Percentiles rank a stretch among this genome's conserved stretches.
Evolutionary conservation across 2,797 vertebrate genomes (phyloP).

Genomic region (Pipistrellus pygmaeus): DNA sequence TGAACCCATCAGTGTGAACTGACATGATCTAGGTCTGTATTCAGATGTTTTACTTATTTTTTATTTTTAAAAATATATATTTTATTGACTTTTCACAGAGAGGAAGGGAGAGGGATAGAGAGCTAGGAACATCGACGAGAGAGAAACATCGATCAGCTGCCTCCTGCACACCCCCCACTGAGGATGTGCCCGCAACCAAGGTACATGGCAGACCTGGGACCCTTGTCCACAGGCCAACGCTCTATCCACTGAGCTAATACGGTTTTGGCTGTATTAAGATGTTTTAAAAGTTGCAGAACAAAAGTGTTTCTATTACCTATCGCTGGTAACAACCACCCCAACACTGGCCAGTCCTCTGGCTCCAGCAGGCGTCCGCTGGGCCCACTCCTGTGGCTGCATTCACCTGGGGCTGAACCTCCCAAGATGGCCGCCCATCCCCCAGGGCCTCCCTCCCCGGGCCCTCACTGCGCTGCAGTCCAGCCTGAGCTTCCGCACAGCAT

Average conservation of each 20-base stretch:
- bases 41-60: background rate
- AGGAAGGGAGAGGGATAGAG: too few species aligned
- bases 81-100: too few species aligned
- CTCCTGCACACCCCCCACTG: too few species aligned
- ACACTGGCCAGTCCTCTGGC: background rate
- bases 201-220: too few species aligned
- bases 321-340: background rate
- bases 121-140: too few species aligned
- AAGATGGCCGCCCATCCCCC: background rate
- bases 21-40: background rate
- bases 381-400: background rate
- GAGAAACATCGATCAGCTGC: too few species aligned
- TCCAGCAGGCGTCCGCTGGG: background rate
- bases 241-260: too few species aligned
- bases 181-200: too few species aligned
- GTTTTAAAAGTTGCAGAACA: background rate
- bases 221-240: too few species aligned
- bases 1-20: background rate
- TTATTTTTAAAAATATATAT: too few species aligned
- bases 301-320: background rate
- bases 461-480: background rate
- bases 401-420: background rate
- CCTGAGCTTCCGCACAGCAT: background rate
- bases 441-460: fast-evolving
- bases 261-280: background rate